Base-by-base conservation (phyloP, 2,888 invertebrate genomes). In the Atrina japonica region DNA sequence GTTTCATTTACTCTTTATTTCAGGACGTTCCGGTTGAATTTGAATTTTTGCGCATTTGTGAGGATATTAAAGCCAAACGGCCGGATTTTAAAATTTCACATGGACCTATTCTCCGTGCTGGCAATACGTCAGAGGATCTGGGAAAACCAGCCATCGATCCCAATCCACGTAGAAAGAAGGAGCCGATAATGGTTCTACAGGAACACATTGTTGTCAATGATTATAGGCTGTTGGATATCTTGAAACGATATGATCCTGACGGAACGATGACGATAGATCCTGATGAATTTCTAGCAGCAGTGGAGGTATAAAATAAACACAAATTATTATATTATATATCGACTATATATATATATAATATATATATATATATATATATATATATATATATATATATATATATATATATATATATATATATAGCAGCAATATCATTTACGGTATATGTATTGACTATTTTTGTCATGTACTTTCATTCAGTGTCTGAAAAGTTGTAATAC, bases 11-110 rank as follows among this genome's bases (percentile, higher is more conserved):
- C 6, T 56, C 29, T 18, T 16, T 5, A 35, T 53, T 53, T 16
- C 49, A 90, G 90, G 89, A 90, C 70, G 83, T 90, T 5, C 89
- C 89, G 11, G 86, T 90, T 9, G 89, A 89, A 68, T 89, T 83
- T 66, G 90, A 90, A 75, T 89, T 89, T 73, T 72, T 88, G 45
- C 78, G 85, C 63, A 83, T 88, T 9, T 74, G 86, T 23, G 85
- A 88, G 29, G 88, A 89, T 60, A 86, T 90, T 40, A 84, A 85
- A 71, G 64, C 73, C 25, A 86, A 83, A 70, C 77, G 81, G 55
- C 77, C 82, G 21, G 76, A 87, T 66, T 85, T 89, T 66, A 74
- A 72, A 64, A 78, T 85, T 14, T 77, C 61, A 11, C 84, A 89
- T 65, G 90, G 90, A 3, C 83, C 85, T 7, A 79, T 88, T 2